These are phyloP conservation scores for Rhabditoides inermis DNA, from an alignment of 2,888 invertebrate species.

Conservation along the genomic window DNA sequence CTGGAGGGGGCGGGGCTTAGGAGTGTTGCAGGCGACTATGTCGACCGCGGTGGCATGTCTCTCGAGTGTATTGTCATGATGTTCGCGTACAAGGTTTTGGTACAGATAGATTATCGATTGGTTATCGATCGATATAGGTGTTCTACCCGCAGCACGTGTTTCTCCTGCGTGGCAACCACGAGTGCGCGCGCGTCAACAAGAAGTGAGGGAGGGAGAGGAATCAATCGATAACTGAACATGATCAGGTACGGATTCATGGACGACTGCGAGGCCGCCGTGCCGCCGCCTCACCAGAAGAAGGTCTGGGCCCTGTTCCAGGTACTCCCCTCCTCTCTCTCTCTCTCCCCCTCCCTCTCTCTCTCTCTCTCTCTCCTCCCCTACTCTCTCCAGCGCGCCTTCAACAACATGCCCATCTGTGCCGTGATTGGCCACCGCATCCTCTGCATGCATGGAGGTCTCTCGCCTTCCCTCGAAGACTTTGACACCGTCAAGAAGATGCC, in stretches of 20 bases:
- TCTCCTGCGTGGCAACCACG: slow-evolving; percentile 37
- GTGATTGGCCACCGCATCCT: slow-evolving; percentile 26
- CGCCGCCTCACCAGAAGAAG: slow-evolving; percentile 11
- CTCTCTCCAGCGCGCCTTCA: slow-evolving; percentile 24
- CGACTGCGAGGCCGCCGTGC: slow-evolving; percentile 25
- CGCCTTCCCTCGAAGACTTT: slow-evolving; percentile 23
- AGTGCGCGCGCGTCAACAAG: slow-evolving; percentile 33
- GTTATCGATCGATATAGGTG: too few species aligned
- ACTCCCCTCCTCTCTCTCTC: not conserved
- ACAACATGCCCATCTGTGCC: slow-evolving; percentile 29
- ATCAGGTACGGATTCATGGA: slow-evolving; percentile 37
- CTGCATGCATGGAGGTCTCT: slow-evolving; percentile 39
- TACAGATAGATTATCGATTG: too few species aligned
- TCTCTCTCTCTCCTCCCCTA: not conserved
- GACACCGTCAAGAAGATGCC: slow-evolving; percentile 14
- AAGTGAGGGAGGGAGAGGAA: too few species aligned
- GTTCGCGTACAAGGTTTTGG: slow-evolving; percentile 28
- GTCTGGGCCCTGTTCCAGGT: slow-evolving; percentile 33
- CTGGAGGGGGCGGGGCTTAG: too few species aligned
- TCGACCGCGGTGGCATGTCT: slow-evolving; percentile 35
- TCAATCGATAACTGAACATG: too few species aligned
- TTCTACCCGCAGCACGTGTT: slow-evolving; percentile 25
- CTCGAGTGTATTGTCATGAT: slow-evolving; percentile 32
- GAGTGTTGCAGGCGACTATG: slow-evolving; percentile 24
- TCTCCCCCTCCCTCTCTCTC: slow-evolving; percentile 19